These are phyloP conservation scores for Scolopax rusticola DNA, from an alignment of 2,797 vertebrate species.

Conservation along the genomic window DNA sequence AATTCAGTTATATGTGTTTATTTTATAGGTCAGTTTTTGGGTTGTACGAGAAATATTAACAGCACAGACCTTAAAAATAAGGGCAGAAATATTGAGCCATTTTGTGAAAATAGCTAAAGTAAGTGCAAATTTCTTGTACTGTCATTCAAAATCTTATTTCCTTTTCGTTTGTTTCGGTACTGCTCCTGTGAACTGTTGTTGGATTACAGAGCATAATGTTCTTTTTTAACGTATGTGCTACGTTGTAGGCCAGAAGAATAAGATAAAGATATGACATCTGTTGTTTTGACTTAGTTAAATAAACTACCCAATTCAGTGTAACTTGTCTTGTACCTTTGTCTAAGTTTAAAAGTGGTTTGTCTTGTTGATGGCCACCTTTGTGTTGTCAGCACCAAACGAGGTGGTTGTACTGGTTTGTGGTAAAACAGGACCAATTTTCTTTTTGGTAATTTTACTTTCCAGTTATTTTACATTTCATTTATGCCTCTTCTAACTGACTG, in stretches of 20 bases:
- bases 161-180: neutral
- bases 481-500: neutral
- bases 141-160: neutral
- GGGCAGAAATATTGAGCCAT: constrained; percentile 95
- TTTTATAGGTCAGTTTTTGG: constrained; percentile 95
- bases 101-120: constrained; percentile 99
- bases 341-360: neutral
- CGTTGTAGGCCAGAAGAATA: neutral
- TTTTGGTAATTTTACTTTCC: neutral
- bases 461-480: neutral
- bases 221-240: neutral
- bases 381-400: neutral
- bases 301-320: neutral
- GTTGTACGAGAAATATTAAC: constrained; percentile 96
- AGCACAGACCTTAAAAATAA: constrained; percentile 95
- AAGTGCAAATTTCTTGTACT: constrained; percentile 68
- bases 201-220: neutral
- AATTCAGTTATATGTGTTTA: constrained; percentile 37
- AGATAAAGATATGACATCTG: neutral
- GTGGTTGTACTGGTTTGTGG: neutral
- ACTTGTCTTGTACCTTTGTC: neutral
- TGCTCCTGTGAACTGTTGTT: neutral
- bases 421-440: neutral
- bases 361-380: neutral
- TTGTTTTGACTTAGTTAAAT: neutral